Conservation (phyloP, 1,140 invertebrate species). For the Wiebesia pumilae region DNA sequence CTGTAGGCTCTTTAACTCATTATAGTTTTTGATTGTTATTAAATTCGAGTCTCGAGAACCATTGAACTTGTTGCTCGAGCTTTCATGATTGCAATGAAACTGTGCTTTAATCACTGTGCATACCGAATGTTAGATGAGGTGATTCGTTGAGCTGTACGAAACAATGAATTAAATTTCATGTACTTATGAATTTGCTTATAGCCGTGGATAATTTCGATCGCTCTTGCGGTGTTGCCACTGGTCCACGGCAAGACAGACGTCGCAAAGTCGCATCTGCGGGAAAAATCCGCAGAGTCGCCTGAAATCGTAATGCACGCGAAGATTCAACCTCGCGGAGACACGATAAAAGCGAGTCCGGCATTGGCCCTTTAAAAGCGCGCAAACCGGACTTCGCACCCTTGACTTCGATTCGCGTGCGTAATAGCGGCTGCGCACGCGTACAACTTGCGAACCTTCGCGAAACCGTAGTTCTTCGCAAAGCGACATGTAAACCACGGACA, state of each 20-base stretch:
- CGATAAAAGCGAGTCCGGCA: background rate
- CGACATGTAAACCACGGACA: background rate
- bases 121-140: no score
- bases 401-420: slow-evolving; percentile 59
- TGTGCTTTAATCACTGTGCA: no score
- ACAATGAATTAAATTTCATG: no score
- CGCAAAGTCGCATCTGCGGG: no score
- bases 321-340: background rate
- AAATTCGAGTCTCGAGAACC: no score
- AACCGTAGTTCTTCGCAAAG: background rate
- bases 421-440: background rate
- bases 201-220: no score
- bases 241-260: background rate
- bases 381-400: slow-evolving; percentile 48
- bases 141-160: no score
- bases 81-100: no score
- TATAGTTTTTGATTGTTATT: no score
- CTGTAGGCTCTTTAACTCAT: no score
- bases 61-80: no score
- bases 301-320: background rate
- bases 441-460: background rate
- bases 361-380: background rate
- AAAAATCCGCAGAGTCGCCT: background rate
- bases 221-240: background rate
- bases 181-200: no score